A percentile compares a stretch with the other conserved stretches of the same genome.
phyloP scores from a whole-genome alignment of 1,140 invertebrate genomes.

The Heliconius nattereri region DNA sequence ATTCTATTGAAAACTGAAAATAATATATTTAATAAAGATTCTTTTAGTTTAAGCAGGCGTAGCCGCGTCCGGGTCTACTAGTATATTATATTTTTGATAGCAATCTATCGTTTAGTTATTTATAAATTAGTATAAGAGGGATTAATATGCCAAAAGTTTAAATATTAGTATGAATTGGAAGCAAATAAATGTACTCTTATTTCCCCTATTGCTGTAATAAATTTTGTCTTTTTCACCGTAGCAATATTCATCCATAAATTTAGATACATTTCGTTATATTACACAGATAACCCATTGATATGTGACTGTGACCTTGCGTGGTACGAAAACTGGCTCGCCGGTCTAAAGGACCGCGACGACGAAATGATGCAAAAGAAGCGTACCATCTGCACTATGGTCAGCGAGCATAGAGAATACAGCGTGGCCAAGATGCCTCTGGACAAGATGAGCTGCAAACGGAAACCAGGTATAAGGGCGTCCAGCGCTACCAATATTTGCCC shows the following conservation, averaged over 20 bases:
- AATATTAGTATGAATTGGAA: neutral
- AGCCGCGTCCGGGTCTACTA: too few species aligned
- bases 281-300: slow-evolving; percentile 91
- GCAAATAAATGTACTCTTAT: too few species aligned
- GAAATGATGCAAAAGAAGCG: slow-evolving; percentile 93
- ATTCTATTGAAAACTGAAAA: too few species aligned
- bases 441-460: slow-evolving; percentile 89
- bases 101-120: too few species aligned
- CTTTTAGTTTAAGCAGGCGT: too few species aligned
- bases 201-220: neutral
- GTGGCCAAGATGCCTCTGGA: slow-evolving; percentile 90
- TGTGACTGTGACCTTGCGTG: slow-evolving; percentile 94
- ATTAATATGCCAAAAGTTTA: too few species aligned
- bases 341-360: slow-evolving; percentile 88
- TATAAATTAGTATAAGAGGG: too few species aligned
- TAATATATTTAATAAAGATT: too few species aligned
- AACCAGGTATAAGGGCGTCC: slow-evolving; percentile 72
- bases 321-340: slow-evolving; percentile 90
- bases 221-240: neutral
- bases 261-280: neutral
- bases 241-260: neutral
- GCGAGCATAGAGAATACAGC: slow-evolving; percentile 89
- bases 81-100: too few species aligned
- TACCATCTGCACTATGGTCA: slow-evolving; percentile 88
- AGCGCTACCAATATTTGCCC: slow-evolving; percentile 46